These are phyloP conservation scores for Hedychridium roseum DNA, from an alignment of 2,888 invertebrate species.

Conservation along the genomic window DNA sequence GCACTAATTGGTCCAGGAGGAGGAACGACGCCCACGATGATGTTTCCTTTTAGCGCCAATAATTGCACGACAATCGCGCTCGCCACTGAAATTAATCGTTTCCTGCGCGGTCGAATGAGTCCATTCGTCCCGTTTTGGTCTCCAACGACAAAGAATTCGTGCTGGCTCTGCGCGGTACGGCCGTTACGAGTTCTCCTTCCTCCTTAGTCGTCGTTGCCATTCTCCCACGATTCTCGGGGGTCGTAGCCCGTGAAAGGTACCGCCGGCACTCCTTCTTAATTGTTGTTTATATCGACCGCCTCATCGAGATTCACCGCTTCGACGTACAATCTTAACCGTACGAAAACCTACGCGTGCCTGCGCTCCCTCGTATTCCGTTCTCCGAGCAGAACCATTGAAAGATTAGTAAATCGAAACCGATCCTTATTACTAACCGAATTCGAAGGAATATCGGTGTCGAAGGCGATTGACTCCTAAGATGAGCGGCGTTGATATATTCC, in stretches of 20 bases:
- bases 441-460: too few species aligned
- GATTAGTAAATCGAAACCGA: too few species aligned
- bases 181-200: slow-evolving; percentile 2
- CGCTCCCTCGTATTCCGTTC: too few species aligned
- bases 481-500: too few species aligned
- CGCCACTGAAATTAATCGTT: slow-evolving; percentile 27
- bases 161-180: slow-evolving; percentile 17
- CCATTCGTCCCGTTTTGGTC: slow-evolving; percentile 27
- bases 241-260: slow-evolving; percentile 28
- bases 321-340: too few species aligned
- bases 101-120: slow-evolving; percentile 13
- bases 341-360: too few species aligned
- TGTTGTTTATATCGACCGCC: slow-evolving; percentile 38
- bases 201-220: slow-evolving; percentile 7
- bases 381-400: too few species aligned
- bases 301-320: too few species aligned
- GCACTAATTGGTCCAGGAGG: slow-evolving; percentile 13
- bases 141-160: slow-evolving; percentile 4
- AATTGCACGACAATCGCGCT: slow-evolving; percentile 26
- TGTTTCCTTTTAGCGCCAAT: slow-evolving; percentile 15
- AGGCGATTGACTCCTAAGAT: too few species aligned
- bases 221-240: slow-evolving; percentile 37
- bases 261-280: slow-evolving; percentile 36
- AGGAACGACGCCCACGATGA: slow-evolving; percentile 5
- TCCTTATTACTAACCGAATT: too few species aligned